Conservation (phyloP, 2,113 vertebrate genomes). For the Scomber colias region DNA sequence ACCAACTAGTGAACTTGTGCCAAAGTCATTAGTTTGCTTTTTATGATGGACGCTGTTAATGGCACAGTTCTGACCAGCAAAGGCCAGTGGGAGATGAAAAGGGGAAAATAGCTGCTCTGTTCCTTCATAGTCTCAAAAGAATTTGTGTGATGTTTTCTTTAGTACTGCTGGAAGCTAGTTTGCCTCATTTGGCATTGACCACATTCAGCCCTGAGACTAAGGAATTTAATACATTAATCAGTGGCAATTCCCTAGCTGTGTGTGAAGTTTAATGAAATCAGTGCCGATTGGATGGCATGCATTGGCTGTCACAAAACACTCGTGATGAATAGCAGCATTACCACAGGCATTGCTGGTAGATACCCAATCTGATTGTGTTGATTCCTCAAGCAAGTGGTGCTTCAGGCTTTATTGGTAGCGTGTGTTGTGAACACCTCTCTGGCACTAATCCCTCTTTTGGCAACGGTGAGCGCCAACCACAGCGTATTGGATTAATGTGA, state of each 20-base stretch:
- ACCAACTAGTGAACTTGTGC: conserved; percentile 2
- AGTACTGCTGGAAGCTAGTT: conserved; percentile 46
- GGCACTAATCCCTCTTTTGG: conserved; percentile 38
- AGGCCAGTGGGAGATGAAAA: conserved; percentile 42
- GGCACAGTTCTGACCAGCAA: conserved; percentile 25
- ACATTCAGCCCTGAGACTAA: conserved; percentile 35
- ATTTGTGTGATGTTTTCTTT: conserved; percentile 45
- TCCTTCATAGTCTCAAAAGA: conserved; percentile 53
- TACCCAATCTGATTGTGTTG: conserved; percentile 50
- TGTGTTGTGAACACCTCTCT: conserved; percentile 63
- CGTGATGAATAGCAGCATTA: conserved; percentile 53
- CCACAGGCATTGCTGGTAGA: conserved; percentile 25
- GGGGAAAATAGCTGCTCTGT: conserved; percentile 3
- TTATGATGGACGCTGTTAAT: conserved; percentile 50
- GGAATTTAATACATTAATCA: conserved; percentile 67
- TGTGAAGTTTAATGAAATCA: conserved; percentile 64
- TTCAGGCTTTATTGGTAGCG: conserved; percentile 50
- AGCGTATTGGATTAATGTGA: conserved; percentile 62
- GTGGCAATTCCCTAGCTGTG: conserved; percentile 52
- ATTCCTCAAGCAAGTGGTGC: conserved; percentile 24
- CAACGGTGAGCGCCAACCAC: conserved; percentile 35
- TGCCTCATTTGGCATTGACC: conserved; percentile 56
- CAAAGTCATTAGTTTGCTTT: conserved; percentile 49
- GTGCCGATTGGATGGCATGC: conserved; percentile 49
- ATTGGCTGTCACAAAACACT: conserved; percentile 38